These are phyloP conservation scores for Tubulanus polymorphus DNA, from an alignment of 2,888 invertebrate species.

Conservation along the genomic window DNA sequence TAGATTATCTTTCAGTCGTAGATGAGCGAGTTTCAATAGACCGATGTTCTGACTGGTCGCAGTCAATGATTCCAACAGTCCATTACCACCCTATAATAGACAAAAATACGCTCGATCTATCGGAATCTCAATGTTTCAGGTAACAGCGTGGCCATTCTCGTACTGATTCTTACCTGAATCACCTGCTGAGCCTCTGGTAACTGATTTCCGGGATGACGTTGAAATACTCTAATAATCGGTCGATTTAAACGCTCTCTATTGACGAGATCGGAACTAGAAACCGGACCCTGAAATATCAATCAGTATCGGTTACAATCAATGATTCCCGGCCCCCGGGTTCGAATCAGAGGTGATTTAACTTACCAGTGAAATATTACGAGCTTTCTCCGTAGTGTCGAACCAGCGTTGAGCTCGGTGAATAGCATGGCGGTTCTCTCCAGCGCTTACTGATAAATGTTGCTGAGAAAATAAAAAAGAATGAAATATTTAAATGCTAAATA, in stretches of 20 bases:
- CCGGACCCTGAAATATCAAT: slow-evolving; percentile 42
- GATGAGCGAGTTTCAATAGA: slow-evolving; percentile 39
- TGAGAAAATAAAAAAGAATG: no score
- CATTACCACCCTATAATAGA: slow-evolving; percentile 40
- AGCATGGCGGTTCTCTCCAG: slow-evolving; percentile 49
- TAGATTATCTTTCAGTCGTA: slow-evolving; percentile 41
- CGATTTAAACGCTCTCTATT: slow-evolving; percentile 47
- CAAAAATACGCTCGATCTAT: not conserved
- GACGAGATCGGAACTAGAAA: slow-evolving; percentile 37
- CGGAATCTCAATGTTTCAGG: not conserved
- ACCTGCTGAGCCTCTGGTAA: slow-evolving; percentile 51
- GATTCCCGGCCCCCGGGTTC: no score
- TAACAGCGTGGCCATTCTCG: not conserved
- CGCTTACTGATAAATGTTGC: slow-evolving; percentile 47
- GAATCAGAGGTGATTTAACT: no score
- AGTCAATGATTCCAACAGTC: slow-evolving; percentile 44
- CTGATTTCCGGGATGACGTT: slow-evolving; percentile 52
- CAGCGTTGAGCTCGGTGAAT: slow-evolving; percentile 47
- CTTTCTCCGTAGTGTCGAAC: slow-evolving; percentile 49
- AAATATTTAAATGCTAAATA: no score
- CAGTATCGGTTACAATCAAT: not conserved
- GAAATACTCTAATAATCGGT: slow-evolving; percentile 48
- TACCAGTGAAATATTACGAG: slow-evolving; percentile 46
- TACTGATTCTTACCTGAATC: slow-evolving; percentile 34
- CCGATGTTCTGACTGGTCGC: slow-evolving; percentile 50